Conservation (phyloP, 2,888 invertebrate species). For the Nomada ruficornis region DNA sequence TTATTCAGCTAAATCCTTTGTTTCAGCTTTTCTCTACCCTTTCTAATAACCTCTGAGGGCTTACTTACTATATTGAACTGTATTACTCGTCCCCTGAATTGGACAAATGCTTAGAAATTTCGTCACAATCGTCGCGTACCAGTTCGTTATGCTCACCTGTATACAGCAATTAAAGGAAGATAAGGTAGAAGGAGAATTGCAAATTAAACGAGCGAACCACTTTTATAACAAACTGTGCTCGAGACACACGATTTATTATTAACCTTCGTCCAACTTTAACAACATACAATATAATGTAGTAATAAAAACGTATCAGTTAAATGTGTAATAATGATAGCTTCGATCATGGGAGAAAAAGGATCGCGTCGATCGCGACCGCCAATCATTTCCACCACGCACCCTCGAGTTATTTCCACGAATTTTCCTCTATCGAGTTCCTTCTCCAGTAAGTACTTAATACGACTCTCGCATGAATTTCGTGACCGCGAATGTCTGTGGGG, state of each 20-base stretch:
- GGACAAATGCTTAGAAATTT: no score
- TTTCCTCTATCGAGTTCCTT: constrained; percentile 49
- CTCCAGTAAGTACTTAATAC: constrained; percentile 29
- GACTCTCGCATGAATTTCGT: constrained; percentile 61
- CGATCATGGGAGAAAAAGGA: constrained; percentile 70
- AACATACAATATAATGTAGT: constrained; percentile 84
- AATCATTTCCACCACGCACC: constrained; percentile 65
- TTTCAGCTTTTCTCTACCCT: no score
- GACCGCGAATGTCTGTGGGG: constrained; percentile 51
- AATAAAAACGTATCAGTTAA: constrained; percentile 81
- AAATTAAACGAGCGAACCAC: constrained; percentile 39
- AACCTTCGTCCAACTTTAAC: constrained; percentile 84
- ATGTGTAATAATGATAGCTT: constrained; percentile 80
- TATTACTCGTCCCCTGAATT: no score
- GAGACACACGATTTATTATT: constrained; percentile 74
- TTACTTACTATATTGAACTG: no score
- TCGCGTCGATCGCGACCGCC: constrained; percentile 65
- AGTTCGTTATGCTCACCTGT: no score
- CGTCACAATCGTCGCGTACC: no score
- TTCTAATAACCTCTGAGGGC: no score
- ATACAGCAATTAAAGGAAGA: no score
- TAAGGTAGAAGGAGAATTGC: not conserved
- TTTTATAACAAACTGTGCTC: constrained; percentile 73
- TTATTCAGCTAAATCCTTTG: no score
- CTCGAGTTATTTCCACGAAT: constrained; percentile 48